Evolutionary conservation across 2,888 invertebrate species (phyloP).

Genomic region (Ennomos fuscantarius): DNA sequence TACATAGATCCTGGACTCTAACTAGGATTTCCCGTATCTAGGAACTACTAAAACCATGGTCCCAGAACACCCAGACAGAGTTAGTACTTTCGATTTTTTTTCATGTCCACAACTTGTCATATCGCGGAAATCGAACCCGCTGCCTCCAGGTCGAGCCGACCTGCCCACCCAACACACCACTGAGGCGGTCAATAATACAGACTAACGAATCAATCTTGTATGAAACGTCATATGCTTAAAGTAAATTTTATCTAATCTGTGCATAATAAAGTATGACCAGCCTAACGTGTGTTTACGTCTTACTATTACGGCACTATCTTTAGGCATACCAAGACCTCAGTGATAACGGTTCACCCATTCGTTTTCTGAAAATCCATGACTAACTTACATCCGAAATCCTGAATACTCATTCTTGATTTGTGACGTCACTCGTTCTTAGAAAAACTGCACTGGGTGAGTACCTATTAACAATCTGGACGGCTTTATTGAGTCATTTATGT

Average conservation of each 20-base stretch:
- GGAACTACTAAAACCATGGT: too few relatives aligned
- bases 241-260: neutral
- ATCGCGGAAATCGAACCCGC: too few relatives aligned
- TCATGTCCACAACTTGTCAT: too few relatives aligned
- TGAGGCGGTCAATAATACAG: too few relatives aligned
- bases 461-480: conserved; percentile 12
- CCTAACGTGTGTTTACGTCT: neutral
- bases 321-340: conserved; percentile 18
- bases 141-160: too few relatives aligned
- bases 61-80: too few relatives aligned
- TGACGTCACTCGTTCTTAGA: conserved; percentile 64
- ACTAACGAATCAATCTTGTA: neutral
- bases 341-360: conserved; percentile 31
- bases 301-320: conserved; percentile 6
- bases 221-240: neutral
- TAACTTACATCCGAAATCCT: conserved; percentile 51
- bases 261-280: neutral
- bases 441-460: conserved; percentile 38
- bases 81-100: too few relatives aligned
- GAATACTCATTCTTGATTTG: conserved; percentile 44
- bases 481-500: conserved; percentile 45
- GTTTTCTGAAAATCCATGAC: conserved; percentile 52
- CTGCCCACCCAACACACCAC: too few relatives aligned
- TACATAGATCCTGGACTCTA: too few relatives aligned
- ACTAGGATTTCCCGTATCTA: too few relatives aligned